Evolutionary conservation across 1,140 invertebrate genomes (phyloP), one percentile per base, ranked within the genome.

Genomic region (Ips nitidus): DNA sequence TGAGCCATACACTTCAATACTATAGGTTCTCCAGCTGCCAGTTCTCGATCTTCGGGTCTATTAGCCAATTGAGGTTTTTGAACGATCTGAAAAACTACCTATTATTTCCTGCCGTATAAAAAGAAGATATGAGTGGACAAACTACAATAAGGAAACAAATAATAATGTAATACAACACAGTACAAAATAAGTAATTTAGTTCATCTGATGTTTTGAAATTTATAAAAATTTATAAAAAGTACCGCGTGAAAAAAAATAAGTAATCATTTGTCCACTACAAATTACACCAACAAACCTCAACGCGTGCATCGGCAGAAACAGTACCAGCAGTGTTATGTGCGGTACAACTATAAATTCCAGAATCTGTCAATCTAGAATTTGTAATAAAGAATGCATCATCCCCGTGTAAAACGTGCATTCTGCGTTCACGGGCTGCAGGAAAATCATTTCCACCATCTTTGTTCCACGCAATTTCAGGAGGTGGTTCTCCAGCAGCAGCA

Each of bases 361-460:
- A 91, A 80, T 99, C 97, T 45, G 85, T 86, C 0, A 88, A 85
- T 81, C 94, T 94, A 4, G 94, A 92, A 83, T 95, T 90, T 5
- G 94, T 86, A 71, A 98, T 98, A 75, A 97, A 94, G 75, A 98
- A 94, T 2, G 91, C 88, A 80, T 97, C 92, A 81, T 98, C 95
- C 38, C 88, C 89, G 1, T 92, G 90, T 86, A 95, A 94, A 43
- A 97, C 93, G 79, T 94, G 91, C 89, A 99, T 92, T 38, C 97
- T 84, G 52, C 95, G 87, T 80, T 98, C 96, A 66, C 91, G 85
- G 8, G 96, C 96, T 4, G 97, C 96, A 5, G 95, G 95, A 80
- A 99, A 98, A 80, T 97, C 92, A 79, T 93, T 92, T 1, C 91
- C 93, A n/a, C 92, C 93, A 83, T 97, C 95, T 81, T 98, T 98